Percentiles rank a stretch among this genome's conserved stretches.
These are phyloP conservation scores for Leptinotarsa lineolata DNA, from an alignment of 1,140 invertebrate species.

Conservation along the genomic window DNA sequence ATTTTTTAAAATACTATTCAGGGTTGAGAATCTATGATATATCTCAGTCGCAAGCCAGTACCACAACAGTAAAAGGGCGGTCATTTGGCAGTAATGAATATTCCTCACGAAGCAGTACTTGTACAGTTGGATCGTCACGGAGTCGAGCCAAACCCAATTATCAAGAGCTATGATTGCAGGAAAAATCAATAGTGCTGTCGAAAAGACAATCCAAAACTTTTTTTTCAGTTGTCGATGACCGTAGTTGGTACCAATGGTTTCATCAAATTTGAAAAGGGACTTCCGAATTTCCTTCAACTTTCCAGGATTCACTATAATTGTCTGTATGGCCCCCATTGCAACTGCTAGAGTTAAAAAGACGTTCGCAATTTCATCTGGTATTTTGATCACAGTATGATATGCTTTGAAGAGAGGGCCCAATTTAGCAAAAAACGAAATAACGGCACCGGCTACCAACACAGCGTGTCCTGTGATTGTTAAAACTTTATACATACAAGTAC, in stretches of 20 bases:
- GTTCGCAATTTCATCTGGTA: background rate
- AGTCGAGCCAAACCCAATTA: background rate
- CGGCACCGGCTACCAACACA: background rate
- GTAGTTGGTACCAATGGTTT: background rate
- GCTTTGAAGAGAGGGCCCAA: background rate
- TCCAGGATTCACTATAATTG: background rate
- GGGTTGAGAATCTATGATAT: background rate
- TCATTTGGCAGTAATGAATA: constrained; percentile 1
- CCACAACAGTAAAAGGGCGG: background rate
- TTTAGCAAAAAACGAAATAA: background rate
- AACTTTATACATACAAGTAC: background rate
- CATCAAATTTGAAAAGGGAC: background rate
- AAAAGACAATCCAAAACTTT: background rate
- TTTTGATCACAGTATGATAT: background rate
- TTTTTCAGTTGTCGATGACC: background rate
- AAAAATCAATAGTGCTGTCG: background rate
- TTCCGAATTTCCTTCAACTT: background rate
- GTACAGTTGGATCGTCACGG: background rate
- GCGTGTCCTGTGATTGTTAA: background rate
- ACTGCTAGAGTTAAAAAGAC: background rate
- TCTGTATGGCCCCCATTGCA: background rate
- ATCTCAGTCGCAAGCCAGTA: background rate
- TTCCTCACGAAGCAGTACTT: background rate
- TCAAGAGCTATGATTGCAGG: background rate
- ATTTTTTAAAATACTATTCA: background rate